These are phyloP conservation scores for Diuraphis noxia DNA, from an alignment of 1,140 invertebrate genomes.

Conservation along the genomic window DNA sequence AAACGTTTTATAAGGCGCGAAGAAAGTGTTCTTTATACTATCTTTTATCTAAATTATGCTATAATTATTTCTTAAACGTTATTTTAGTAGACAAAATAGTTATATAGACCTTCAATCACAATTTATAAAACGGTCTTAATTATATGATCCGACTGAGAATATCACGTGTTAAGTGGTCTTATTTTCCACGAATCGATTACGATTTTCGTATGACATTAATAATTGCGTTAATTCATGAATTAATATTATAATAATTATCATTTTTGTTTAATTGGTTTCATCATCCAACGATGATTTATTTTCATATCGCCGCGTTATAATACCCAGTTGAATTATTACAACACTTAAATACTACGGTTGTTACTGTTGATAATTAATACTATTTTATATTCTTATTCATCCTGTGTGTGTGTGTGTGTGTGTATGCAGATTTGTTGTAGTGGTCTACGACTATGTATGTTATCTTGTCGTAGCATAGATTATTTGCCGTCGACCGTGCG, in stretches of 20 bases:
- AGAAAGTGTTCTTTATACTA: background rate
- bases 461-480: background rate
- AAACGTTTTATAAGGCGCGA: background rate
- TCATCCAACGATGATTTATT: background rate
- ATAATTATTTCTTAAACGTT: background rate
- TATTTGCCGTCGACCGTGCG: background rate
- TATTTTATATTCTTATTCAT: background rate
- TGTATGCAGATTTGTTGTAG: background rate
- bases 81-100: background rate
- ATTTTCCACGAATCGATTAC: background rate
- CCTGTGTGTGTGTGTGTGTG: background rate
- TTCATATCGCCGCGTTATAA: background rate
- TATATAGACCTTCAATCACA: background rate
- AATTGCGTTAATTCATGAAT: too few relatives aligned
- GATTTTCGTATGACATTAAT: background rate
- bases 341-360: background rate
- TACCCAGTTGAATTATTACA: background rate
- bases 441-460: background rate
- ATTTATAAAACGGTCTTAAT: background rate
- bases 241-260: background rate
- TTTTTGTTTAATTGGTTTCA: background rate
- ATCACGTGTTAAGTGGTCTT: background rate
- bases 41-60: background rate
- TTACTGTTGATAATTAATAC: background rate
- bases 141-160: background rate